A percentile compares a stretch with the other conserved stretches of the same genome.
These are phyloP conservation scores for Alethe castanea DNA, from an alignment of 2,113 vertebrate species.

Conservation along the genomic window DNA sequence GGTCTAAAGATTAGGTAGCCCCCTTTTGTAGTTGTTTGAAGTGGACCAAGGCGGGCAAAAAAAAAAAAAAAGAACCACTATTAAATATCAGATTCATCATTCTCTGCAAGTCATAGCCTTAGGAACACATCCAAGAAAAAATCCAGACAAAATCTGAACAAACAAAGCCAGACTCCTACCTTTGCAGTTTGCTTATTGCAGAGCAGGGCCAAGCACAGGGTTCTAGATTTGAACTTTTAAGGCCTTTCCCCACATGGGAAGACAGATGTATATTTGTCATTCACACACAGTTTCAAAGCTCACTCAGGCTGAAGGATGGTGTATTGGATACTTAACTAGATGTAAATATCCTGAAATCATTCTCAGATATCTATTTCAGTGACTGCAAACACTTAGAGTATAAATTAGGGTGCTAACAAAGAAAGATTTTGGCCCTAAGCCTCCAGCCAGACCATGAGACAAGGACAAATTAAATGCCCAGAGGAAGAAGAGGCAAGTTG, in stretches of 20 bases:
- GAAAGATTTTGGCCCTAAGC: not conserved
- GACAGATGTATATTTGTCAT: not conserved
- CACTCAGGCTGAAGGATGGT: not conserved
- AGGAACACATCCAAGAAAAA: not conserved
- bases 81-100: not conserved
- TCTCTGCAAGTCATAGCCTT: not conserved
- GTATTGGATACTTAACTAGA: not conserved
- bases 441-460: not conserved
- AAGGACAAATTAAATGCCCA: not conserved
- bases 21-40: not conserved
- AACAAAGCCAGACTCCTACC: not conserved
- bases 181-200: not conserved
- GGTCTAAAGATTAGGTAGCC: too few species aligned
- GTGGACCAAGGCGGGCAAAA: accelerated
- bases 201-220: not conserved
- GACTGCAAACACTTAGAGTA: not conserved
- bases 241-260: not conserved
- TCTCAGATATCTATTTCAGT: not conserved
- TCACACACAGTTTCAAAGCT: not conserved
- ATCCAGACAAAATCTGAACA: not conserved
- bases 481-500: not conserved
- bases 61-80: accelerated
- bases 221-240: not conserved
- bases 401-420: not conserved
- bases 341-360: not conserved